Conservation (phyloP, 1,140 invertebrate genomes). For the Brachionus plicatilis region DNA sequence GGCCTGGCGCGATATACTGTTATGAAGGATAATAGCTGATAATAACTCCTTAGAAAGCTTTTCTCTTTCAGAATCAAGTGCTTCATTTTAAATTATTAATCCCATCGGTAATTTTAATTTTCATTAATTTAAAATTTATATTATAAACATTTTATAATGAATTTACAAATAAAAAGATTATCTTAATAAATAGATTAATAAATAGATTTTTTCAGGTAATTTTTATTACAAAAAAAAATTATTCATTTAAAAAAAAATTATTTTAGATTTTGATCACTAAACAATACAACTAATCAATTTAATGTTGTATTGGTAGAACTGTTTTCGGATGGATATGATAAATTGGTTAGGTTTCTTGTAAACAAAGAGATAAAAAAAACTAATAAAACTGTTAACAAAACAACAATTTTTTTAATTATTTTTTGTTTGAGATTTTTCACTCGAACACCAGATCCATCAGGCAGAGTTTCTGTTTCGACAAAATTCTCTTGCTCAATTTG, state of each 20-base stretch:
- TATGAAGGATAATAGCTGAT: no score
- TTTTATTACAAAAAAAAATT: no score
- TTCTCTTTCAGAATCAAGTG: no score
- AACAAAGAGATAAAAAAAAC: not conserved
- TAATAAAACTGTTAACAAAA: not conserved
- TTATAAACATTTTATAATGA: no score
- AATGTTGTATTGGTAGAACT: not conserved
- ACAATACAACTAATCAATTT: not conserved
- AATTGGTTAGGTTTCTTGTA: not conserved
- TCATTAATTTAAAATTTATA: no score
- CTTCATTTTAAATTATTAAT: no score
- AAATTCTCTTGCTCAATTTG: not conserved
- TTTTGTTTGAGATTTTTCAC: not conserved
- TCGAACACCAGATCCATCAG: not conserved
- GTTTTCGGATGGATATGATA: not conserved
- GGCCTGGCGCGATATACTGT: no score
- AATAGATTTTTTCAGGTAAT: no score
- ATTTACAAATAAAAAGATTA: no score
- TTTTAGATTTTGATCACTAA: not conserved
- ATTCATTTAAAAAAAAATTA: not conserved
- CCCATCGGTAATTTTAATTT: no score
- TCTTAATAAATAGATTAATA: no score
- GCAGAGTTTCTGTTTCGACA: not conserved
- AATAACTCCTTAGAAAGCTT: no score
- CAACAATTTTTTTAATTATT: constrained; percentile 7